A percentile compares a stretch with the other conserved stretches of the same genome.
phyloP scores from a whole-genome alignment of 2,113 vertebrate species.

The Anoura caudifer region DNA sequence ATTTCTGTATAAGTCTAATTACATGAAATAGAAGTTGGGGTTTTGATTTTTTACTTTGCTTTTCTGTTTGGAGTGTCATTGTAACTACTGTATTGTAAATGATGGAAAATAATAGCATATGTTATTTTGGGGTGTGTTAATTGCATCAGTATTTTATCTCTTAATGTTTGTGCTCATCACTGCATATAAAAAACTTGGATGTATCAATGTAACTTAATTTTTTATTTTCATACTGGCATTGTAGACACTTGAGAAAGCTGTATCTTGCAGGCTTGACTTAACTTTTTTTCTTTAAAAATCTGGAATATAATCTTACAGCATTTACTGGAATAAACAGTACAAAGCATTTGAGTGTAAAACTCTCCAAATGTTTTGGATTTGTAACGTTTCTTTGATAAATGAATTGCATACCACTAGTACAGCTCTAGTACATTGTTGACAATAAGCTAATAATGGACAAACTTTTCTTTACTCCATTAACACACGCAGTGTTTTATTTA shows the following conservation, averaged over 20 bases:
- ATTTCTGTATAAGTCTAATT: conserved; percentile 98
- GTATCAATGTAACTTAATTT: conserved; percentile 98
- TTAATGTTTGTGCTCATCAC: conserved; percentile 95
- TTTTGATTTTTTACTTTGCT: conserved; percentile 90
- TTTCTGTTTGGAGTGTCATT: conserved; percentile 98
- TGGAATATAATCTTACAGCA: conserved; percentile 86
- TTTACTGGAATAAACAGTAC: conserved; percentile 88
- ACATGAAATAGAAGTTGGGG: conserved; percentile 94
- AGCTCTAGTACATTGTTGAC: conserved; percentile 78
- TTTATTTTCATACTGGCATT: conserved; percentile 95
- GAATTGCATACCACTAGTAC: conserved; percentile 79
- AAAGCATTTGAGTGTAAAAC: conserved; percentile 80
- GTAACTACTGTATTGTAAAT: conserved; percentile 99
- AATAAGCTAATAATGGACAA: conserved; percentile 84
- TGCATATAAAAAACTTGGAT: conserved; percentile 93
- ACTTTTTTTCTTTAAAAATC: conserved; percentile 88
- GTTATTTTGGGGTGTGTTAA: conserved; percentile 91
- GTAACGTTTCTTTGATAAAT: conserved; percentile 69
- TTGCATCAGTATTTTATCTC: conserved; percentile 99
- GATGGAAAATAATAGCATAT: conserved; percentile 94
- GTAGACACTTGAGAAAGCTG: conserved; percentile 91
- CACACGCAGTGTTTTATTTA: conserved; percentile 90
- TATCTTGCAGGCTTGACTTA: conserved; percentile 98
- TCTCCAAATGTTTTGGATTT: conserved; percentile 70
- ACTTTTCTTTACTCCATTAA: conserved; percentile 83